Evolutionary conservation across 2,888 invertebrate species (phyloP).

Genomic region (Nycteola revayana): DNA sequence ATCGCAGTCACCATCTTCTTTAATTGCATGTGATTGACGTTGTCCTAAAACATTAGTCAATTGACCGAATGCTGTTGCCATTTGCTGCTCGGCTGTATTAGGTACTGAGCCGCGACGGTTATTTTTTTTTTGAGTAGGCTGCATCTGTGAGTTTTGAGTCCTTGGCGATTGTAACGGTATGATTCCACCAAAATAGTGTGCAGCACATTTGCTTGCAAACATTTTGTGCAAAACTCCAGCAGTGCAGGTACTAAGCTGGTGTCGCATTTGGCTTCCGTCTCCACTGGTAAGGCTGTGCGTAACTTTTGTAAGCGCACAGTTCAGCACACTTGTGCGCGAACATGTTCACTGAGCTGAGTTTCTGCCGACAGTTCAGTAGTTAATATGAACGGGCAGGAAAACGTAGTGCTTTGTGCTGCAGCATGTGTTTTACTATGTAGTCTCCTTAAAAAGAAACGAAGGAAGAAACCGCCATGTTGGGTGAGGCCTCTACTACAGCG

Average conservation of each 20-base stretch:
- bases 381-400: slow-evolving; percentile 23
- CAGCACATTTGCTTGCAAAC: slow-evolving; percentile 13
- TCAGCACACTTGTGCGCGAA: slow-evolving; percentile 17
- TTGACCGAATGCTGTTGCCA: slow-evolving; percentile 12
- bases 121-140: slow-evolving; percentile 21
- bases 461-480: slow-evolving; percentile 27
- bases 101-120: slow-evolving; percentile 5
- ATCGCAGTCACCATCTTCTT: slow-evolving; percentile 13
- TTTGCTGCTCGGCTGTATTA: slow-evolving; percentile 12
- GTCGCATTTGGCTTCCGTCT: slow-evolving; percentile 7
- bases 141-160: slow-evolving; percentile 14
- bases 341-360: slow-evolving; percentile 17
- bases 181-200: slow-evolving; percentile 16
- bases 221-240: slow-evolving; percentile 17
- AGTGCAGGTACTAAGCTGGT: slow-evolving; percentile 9
- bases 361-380: slow-evolving; percentile 12
- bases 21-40: slow-evolving; percentile 5
- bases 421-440: slow-evolving; percentile 18
- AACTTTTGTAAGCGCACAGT: slow-evolving; percentile 13
- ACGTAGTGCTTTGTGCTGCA: slow-evolving; percentile 26
- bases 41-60: slow-evolving; percentile 13
- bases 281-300: slow-evolving; percentile 13
- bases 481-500: too few species aligned
- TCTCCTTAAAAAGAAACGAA: slow-evolving; percentile 21
- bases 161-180: slow-evolving; percentile 9